Evolutionary conservation across 2,113 vertebrate species (phyloP).

Genomic region (Scalopus aquaticus): DNA sequence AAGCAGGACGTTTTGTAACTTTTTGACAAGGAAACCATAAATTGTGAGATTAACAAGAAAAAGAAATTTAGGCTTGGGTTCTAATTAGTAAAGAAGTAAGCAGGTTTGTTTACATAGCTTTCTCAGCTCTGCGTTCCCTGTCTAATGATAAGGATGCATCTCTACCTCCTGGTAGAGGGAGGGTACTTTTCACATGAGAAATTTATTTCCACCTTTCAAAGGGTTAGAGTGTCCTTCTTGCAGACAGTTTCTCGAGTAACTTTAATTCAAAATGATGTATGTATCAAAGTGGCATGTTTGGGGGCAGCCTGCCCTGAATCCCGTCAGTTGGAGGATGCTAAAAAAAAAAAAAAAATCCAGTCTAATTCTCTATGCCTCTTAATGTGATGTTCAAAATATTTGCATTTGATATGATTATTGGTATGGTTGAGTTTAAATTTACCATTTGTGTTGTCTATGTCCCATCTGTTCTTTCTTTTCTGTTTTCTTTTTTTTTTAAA

Average conservation of each 20-base stretch:
- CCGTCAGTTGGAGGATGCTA: background rate
- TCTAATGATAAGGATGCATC: background rate
- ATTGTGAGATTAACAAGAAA: background rate
- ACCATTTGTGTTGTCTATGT: background rate
- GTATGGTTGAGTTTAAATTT: background rate
- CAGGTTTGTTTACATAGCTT: background rate
- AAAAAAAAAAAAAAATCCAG: background rate
- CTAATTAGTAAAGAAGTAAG: background rate
- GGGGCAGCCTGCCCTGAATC: background rate
- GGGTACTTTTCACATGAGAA: background rate
- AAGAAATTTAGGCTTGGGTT: background rate
- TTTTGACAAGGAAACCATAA: no score
- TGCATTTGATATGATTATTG: background rate
- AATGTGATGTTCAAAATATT: background rate
- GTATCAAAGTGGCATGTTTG: background rate
- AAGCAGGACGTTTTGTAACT: background rate
- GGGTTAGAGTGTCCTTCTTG: background rate
- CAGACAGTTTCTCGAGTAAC: background rate
- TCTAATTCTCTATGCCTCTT: constrained; percentile 8
- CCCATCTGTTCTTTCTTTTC: background rate
- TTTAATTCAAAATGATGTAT: background rate
- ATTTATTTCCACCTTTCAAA: background rate
- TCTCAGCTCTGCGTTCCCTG: background rate
- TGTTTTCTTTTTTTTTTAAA: background rate
- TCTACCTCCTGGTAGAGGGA: background rate